Conservation (phyloP, 2,113 vertebrate genomes). For the Neomonachus schauinslandi region DNA sequence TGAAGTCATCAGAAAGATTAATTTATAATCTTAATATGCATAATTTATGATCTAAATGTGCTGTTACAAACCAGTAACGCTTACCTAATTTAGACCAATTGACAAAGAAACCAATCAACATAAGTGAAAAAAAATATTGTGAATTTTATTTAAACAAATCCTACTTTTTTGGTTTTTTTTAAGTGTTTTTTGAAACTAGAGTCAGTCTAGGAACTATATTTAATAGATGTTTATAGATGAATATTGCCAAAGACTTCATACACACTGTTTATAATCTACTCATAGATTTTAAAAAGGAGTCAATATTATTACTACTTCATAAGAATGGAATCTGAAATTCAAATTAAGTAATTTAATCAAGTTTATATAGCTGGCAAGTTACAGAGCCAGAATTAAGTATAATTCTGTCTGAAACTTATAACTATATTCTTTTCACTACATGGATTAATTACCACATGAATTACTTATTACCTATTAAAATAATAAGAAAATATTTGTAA, state of each 20-base stretch:
- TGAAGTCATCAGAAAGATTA: not conserved
- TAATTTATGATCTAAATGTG: not conserved
- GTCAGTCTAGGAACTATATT: not conserved
- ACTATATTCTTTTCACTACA: not conserved
- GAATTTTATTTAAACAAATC: not conserved
- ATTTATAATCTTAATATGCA: not conserved
- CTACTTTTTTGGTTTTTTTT: not conserved
- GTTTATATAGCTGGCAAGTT: not conserved
- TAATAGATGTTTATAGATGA: not conserved
- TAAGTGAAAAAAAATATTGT: not conserved
- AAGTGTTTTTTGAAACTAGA: not conserved
- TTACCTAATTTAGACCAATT: not conserved
- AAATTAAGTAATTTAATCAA: not conserved
- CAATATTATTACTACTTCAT: not conserved
- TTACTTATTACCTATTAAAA: not conserved
- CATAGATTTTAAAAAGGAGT: not conserved
- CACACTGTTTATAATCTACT: not conserved
- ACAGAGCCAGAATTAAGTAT: not conserved
- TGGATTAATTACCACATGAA: not conserved
- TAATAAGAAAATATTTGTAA: not conserved
- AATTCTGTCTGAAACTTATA: not conserved
- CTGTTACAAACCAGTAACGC: not conserved
- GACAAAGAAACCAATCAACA: not conserved
- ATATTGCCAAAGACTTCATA: not conserved
- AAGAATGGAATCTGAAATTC: constrained; percentile 34